Percentiles rank a stretch among this genome's conserved stretches.
Evolutionary conservation across 1,140 invertebrate genomes (phyloP).

Genomic region (Aphelinus atriplicis): DNA sequence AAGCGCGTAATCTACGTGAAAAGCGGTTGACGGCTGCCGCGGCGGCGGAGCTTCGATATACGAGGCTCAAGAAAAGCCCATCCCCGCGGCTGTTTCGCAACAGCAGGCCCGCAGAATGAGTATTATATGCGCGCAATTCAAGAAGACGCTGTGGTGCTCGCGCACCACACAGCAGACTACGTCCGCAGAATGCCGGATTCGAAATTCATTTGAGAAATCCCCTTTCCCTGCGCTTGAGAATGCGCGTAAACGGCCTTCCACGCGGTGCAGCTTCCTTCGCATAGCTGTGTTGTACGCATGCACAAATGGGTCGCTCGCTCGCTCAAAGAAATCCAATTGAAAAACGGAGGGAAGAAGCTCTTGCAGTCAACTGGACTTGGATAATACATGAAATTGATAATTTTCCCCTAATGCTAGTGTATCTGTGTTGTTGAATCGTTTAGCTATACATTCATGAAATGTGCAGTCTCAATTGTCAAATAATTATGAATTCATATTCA

Average conservation of each 20-base stretch:
- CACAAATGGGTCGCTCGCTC: too few relatives aligned
- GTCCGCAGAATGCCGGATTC: conserved; percentile 12
- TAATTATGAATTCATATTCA: too few relatives aligned
- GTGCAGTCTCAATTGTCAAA: too few relatives aligned
- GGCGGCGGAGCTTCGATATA: background rate
- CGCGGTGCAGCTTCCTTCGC: too few relatives aligned
- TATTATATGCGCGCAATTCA: conserved; percentile 17
- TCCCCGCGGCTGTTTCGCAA: conserved; percentile 21
- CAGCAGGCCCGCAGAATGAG: conserved; percentile 21
- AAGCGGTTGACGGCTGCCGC: background rate
- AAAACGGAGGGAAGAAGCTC: too few relatives aligned
- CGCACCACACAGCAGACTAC: background rate
- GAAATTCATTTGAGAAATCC: conserved; percentile 25
- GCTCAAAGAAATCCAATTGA: too few relatives aligned
- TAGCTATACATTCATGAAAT: too few relatives aligned
- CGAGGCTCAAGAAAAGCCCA: background rate
- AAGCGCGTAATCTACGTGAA: conserved; percentile 26
- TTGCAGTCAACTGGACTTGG: too few relatives aligned
- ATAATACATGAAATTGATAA: too few relatives aligned
- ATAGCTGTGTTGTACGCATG: too few relatives aligned
- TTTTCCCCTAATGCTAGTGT: too few relatives aligned
- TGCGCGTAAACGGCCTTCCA: background rate
- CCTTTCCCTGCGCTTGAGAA: background rate
- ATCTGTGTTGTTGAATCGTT: too few relatives aligned
- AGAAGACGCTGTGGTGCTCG: background rate